Evolutionary conservation across 2,888 invertebrate species (phyloP), one percentile per base, ranked within the genome.

Genomic region (Calliopum simillimum): DNA sequence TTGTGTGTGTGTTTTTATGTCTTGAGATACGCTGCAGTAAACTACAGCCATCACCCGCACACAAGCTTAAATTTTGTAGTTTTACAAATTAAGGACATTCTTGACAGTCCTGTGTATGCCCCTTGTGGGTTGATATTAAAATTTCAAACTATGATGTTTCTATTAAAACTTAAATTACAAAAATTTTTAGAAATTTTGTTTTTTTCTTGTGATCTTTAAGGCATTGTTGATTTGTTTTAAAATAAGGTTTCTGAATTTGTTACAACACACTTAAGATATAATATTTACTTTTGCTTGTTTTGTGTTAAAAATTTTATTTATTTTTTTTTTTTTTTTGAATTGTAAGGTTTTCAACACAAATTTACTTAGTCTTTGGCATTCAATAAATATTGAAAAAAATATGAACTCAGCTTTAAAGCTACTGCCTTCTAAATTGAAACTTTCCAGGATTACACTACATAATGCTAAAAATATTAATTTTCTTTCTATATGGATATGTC

Each of bases 81-180:
- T 53, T 23, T 53, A 14, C 19, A 53, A 53, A 23, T 53, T 53
- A 23, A 53, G 53, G 53, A 53, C 53, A 53, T 53, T 23, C 19
- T 53, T 53, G 53, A 23, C 53, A 53, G 53, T 53, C 2, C 23
- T 23, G 53, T 53, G 13, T 53, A 14, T 23, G 16, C 14, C 53
- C 19, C 53, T 21, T 12, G 23, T 21, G 53, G 13, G 23, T 53
- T 23, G 23, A 53, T 23, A 23, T 53, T 53, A 14, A 53, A 53
- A 23, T 23, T 53, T 53, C 53, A 23, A 53, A 23, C 13, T 21
- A 23, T 53, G 53, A 8, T 53, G 23, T 16, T 33, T 33, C n/a
- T 33, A 33, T 33, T 33, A 8, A 33, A 33, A 33, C 33, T 4
- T 33, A 33, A 4, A 33, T 33, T 33, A 8, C 33, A 33, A 33